phyloP scores from a whole-genome alignment of 92 coral and sea anemone species.

The Parazoanthus swiftii region DNA sequence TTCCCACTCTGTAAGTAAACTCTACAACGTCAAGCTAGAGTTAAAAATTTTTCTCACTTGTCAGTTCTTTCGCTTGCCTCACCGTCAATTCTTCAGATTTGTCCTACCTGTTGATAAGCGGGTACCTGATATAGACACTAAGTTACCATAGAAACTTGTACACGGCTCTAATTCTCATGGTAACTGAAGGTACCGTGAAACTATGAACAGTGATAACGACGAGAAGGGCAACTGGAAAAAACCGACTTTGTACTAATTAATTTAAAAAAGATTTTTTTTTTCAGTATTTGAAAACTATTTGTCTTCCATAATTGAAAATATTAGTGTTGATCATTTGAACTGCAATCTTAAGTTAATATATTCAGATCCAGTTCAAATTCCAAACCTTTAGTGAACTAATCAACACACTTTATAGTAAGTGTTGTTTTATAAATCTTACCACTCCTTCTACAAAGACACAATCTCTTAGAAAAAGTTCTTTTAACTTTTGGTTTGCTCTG shows the following conservation, averaged over 20 bases:
- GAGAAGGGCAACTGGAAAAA: too few relatives aligned
- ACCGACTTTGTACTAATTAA: neutral
- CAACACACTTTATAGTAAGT: neutral
- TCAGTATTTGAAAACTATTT: too few relatives aligned
- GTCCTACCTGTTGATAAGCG: neutral
- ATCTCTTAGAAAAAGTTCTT: too few relatives aligned
- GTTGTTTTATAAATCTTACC: too few relatives aligned
- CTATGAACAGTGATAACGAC: neutral
- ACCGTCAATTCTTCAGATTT: neutral
- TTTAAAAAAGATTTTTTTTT: neutral
- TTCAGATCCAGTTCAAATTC: neutral
- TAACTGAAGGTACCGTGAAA: slow-evolving; percentile 1
- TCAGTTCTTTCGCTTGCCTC: neutral
- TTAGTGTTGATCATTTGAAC: neutral
- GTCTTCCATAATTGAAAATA: neutral
- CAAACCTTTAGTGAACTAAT: neutral
- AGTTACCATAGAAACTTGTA: neutral
- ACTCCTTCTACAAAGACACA: too few relatives aligned
- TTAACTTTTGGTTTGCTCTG: too few relatives aligned
- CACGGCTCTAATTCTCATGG: neutral
- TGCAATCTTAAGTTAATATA: neutral
- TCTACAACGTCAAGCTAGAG: neutral
- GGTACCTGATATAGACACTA: slow-evolving; percentile 16
- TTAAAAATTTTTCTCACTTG: neutral
- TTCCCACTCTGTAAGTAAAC: neutral